phyloP scores from a whole-genome alignment of 2,797 vertebrate species.

The Apodemus agrarius region DNA sequence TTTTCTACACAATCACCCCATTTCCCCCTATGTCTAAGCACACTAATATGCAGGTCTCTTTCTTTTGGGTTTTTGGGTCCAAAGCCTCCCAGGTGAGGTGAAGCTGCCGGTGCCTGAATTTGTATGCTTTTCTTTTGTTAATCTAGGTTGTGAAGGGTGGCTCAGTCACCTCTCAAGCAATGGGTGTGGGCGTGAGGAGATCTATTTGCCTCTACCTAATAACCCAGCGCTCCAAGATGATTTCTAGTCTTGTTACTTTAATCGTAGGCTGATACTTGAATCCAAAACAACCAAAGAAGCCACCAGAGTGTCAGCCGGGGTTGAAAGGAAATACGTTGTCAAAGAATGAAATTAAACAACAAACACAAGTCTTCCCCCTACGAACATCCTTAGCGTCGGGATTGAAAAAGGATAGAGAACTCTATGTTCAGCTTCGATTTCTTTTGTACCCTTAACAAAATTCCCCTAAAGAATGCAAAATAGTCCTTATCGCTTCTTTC shows the following conservation, averaged over 20 bases:
- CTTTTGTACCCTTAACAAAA: neutral
- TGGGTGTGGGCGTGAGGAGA: neutral
- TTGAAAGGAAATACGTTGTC: neutral
- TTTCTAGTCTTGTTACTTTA: conserved; percentile 37
- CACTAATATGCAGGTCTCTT: neutral
- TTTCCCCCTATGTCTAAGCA: neutral
- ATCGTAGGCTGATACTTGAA: neutral
- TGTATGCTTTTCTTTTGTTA: neutral
- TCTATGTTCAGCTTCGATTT: too few relatives aligned
- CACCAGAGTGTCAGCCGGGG: neutral
- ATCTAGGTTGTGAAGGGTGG: neutral
- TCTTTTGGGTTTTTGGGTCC: neutral
- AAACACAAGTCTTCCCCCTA: neutral
- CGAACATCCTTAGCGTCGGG: neutral
- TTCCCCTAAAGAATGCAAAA: neutral
- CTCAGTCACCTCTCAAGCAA: neutral
- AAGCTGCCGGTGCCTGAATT: neutral
- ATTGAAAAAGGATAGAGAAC: neutral
- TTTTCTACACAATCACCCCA: neutral
- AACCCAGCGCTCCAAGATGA: conserved; percentile 33
- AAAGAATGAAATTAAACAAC: neutral
- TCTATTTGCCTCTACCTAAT: neutral
- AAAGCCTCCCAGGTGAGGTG: neutral
- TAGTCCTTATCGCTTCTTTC: neutral
- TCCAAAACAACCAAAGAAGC: conserved; percentile 4